phyloP scores from a whole-genome alignment of 2,113 vertebrate species.

The Anarhynchus alexandrinus region DNA sequence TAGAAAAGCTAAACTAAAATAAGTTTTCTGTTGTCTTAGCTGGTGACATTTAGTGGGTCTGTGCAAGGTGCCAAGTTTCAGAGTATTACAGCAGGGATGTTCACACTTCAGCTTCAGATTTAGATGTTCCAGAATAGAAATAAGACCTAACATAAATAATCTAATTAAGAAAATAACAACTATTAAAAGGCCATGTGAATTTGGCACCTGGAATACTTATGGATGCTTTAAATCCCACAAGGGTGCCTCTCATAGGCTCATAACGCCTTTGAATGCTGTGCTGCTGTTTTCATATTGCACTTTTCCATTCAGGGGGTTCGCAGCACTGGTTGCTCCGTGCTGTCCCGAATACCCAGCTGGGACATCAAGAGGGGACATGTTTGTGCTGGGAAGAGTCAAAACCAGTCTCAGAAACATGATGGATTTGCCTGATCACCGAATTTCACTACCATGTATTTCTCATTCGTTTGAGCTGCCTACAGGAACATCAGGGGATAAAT shows the following conservation, averaged over 20 bases:
- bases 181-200: not conserved
- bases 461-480: not conserved
- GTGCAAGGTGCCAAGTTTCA: slow-evolving; percentile 10
- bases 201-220: not conserved
- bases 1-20: not conserved
- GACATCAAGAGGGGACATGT: not conserved
- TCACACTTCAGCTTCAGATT: slow-evolving; percentile 32
- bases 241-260: not conserved
- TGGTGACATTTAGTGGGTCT: slow-evolving; percentile 3
- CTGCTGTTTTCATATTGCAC: rapidly evolving
- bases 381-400: not conserved
- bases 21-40: not conserved
- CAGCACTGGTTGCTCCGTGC: not conserved
- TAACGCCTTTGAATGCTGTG: not conserved
- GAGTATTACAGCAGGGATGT: not conserved
- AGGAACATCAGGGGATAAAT: not conserved
- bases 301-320: not conserved
- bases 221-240: not conserved
- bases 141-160: slow-evolving; percentile 3
- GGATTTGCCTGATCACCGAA: not conserved
- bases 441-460: not conserved
- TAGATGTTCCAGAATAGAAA: slow-evolving; percentile 12
- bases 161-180: slow-evolving; percentile 34
- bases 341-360: not conserved
- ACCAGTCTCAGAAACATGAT: not conserved